Evolutionary conservation across 2,113 vertebrate species (phyloP), one percentile per base, ranked within the genome.

Genomic region (Dicrurus megarhynchus): DNA sequence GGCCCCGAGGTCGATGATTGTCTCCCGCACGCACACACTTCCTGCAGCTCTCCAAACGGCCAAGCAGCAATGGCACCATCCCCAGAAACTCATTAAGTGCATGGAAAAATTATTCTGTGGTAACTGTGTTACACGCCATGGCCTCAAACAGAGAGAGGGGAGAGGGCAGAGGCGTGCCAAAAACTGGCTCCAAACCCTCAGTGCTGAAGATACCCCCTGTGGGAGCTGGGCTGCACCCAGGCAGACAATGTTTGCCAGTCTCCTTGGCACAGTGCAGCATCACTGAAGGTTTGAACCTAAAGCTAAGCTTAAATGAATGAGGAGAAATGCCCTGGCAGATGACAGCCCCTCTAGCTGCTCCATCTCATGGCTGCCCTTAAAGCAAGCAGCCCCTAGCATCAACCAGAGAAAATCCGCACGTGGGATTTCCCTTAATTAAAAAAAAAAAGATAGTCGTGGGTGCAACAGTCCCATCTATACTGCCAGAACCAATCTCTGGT

Each of bases 11-110:
- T 19, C 28, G 44, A 10, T 9, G 17, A 20, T 14, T 3, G 1
- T 6, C 7, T 32, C 22, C 28, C 17, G 11, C 30, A 47, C 4
- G 0, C 35, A 30, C 18, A 16, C 0, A 0, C 8, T 32, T 16
- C 35, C 65, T 41, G 47, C 35, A 52, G 67, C 61, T 30, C 49
- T 69, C 27, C 33, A 3, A 80, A 53, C 49, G 77, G 70, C 61
- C 49, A 17, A 37, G 39, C 42, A 7, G 9, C 59, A 41, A 44
- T 14, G 60, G 70, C 68, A 44, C 12, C 0, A 0, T 33, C 46
- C 13, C 56, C 22, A 77, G 56, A 64, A 64, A 61, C 20, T 19
- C 37, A 35, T 50, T 21, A 55, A 74, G 9, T 13, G 13, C 28
- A 11, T 16, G 24, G 49, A 57, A 82, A 69, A 75, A 68, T 30